Percentiles rank a stretch among this genome's conserved stretches.
Evolutionary conservation across 2,113 vertebrate species (phyloP).

Genomic region (Notothenia coriiceps): DNA sequence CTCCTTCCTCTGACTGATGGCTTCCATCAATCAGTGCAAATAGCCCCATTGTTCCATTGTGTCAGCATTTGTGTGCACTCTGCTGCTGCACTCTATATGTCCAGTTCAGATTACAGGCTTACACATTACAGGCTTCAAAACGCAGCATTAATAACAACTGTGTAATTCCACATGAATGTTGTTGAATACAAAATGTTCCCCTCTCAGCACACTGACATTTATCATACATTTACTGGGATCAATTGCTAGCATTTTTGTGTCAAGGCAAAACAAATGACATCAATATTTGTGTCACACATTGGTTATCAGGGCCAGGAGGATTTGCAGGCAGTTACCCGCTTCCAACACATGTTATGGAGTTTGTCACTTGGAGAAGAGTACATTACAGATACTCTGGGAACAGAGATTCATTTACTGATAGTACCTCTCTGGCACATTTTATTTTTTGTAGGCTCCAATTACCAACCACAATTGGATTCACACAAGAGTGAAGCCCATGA

Average conservation of each 20-base stretch:
- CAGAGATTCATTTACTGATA: slow-evolving; percentile 57
- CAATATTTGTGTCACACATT: slow-evolving; percentile 55
- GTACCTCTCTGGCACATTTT: slow-evolving; percentile 37
- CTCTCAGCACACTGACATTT: slow-evolving; percentile 28
- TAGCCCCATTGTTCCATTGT: slow-evolving; percentile 46
- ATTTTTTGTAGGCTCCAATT: slow-evolving; percentile 48
- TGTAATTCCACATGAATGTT: slow-evolving; percentile 34
- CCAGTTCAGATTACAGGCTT: slow-evolving; percentile 20
- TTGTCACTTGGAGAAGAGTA: slow-evolving; percentile 42
- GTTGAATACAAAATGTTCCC: slow-evolving; percentile 21
- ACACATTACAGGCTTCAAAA: slow-evolving; percentile 14
- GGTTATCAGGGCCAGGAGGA: slow-evolving; percentile 38
- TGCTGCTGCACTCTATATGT: slow-evolving; percentile 22
- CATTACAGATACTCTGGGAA: slow-evolving; percentile 25
- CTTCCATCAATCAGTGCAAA: slow-evolving; percentile 62
- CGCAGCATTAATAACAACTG: background rate
- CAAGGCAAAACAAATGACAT: slow-evolving; percentile 33
- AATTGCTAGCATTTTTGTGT: slow-evolving; percentile 49
- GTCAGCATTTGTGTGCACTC: slow-evolving; percentile 62
- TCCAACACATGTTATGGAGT: slow-evolving; percentile 57
- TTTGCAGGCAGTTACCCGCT: slow-evolving; percentile 47
- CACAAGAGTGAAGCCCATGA: slow-evolving; percentile 27
- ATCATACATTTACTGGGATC: slow-evolving; percentile 50
- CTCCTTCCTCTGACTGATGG: slow-evolving; percentile 37
- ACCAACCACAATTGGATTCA: slow-evolving; percentile 51